Conservation (phyloP, 2,888 invertebrate species). For the Mamestra brassicae region DNA sequence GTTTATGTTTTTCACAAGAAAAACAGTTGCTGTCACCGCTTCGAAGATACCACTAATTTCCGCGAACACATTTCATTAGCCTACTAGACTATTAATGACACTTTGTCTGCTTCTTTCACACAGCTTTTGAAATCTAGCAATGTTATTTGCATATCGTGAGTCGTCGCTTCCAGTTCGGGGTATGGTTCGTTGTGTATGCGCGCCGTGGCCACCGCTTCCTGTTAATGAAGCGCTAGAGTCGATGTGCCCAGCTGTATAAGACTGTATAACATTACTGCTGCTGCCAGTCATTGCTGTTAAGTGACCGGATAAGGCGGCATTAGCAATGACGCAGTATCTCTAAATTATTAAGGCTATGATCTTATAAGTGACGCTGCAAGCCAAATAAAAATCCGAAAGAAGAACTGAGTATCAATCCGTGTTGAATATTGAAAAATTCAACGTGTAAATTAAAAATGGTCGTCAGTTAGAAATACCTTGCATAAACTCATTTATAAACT, state of each 20-base stretch:
- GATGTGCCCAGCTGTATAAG: constrained; percentile 55
- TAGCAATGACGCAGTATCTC: constrained; percentile 48
- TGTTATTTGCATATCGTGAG: constrained; percentile 72
- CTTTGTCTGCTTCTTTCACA: constrained; percentile 62
- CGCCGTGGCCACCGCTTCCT: constrained; percentile 82
- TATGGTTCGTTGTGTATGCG: constrained; percentile 80
- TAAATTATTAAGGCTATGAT: constrained; percentile 46
- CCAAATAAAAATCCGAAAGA: not conserved
- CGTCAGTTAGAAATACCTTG: not conserved
- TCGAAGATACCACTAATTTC: constrained; percentile 34
- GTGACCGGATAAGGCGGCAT: constrained; percentile 62
- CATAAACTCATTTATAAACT: not conserved
- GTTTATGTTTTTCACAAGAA: constrained; percentile 2
- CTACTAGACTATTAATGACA: constrained; percentile 64
- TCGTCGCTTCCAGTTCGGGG: constrained; percentile 68
- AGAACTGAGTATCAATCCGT: not conserved
- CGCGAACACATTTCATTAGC: constrained; percentile 60
- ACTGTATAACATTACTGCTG: constrained; percentile 48
- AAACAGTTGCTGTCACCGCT: constrained; percentile 4
- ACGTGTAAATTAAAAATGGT: not conserved
- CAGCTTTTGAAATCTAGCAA: constrained; percentile 64
- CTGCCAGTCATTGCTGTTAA: constrained; percentile 63
- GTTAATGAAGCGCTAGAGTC: constrained; percentile 79
- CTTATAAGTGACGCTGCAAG: constrained; percentile 14
- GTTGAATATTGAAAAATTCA: not conserved